Percentiles rank a stretch among this genome's conserved stretches.
Evolutionary conservation across 92 coral and sea anemone species (phyloP).

Genomic region (Palythoa caribaeorum): DNA sequence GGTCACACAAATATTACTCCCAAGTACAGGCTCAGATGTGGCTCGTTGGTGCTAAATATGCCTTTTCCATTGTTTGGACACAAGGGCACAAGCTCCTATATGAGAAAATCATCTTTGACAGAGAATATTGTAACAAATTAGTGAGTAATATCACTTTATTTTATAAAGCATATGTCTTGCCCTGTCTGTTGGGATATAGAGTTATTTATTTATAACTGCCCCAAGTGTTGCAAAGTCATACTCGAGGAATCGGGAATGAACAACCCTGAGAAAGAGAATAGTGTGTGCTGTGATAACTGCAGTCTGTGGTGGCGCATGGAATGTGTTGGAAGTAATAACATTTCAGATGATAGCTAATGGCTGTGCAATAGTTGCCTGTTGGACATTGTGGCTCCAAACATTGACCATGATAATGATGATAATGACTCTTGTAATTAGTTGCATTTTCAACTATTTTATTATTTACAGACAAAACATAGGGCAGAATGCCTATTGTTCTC

Average conservation of each 20-base stretch:
- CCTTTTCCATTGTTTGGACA: conserved; percentile 39
- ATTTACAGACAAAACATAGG: background rate
- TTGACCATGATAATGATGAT: background rate
- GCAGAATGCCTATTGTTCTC: too few species aligned
- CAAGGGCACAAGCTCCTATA: conserved; percentile 22
- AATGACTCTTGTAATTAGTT: background rate
- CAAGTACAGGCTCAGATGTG: conserved; percentile 32
- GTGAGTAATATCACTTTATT: background rate
- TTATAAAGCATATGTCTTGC: background rate
- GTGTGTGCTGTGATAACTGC: background rate
- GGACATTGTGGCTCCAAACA: background rate
- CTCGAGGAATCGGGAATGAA: background rate
- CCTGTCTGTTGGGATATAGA: background rate
- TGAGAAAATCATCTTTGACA: conserved; percentile 15
- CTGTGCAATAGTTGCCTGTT: background rate
- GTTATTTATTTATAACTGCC: background rate
- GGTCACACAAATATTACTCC: conserved; percentile 34
- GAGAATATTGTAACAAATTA: background rate
- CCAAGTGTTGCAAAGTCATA: background rate
- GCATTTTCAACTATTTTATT: background rate
- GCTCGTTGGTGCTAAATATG: conserved; percentile 21
- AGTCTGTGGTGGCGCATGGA: background rate
- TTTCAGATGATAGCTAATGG: background rate
- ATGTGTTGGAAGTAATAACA: background rate
- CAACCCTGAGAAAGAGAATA: background rate